Base-by-base conservation (phyloP, 2,113 vertebrate species). In the Hypocryptadius cinnamomeus region DNA sequence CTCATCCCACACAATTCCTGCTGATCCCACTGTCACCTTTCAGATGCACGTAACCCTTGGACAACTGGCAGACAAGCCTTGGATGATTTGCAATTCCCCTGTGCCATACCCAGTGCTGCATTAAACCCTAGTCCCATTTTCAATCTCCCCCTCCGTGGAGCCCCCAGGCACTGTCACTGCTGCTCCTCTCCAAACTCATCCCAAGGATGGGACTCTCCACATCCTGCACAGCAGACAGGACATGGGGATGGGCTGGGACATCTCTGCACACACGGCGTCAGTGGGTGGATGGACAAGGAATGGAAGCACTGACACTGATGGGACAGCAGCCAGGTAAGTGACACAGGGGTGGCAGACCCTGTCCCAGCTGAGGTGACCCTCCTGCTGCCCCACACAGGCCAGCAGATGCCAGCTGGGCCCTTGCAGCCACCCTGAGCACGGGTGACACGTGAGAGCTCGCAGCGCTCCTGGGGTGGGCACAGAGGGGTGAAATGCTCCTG, bases 191-290 rank as follows among this genome's bases (percentile, higher is more conserved):
- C 83, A 69, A 50, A 13, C 0, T 14, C 35, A 54, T 42, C 44
- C 68, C 65, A 28, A 9, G 1, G 11, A 10, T 1, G 30, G 66
- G 72, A 35, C 8, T 76, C 27, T 42, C 27, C 4, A 1, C 3
- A 10, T 1, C 8, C 33, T 1, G 6, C 0, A 0, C 0, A 5
- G 60, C 65, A 53, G 25, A 10, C 0, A 2, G 44, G 42, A 25
- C 3, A 0, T 0, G 11, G 31, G 73, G 51, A 33, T 27, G 81
- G 39, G 72, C 71, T 42, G 56, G 1, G 21, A 68, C 0, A 0
- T 5, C 71, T 48, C 89, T 33, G 74, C 23, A 44, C 23, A 27
- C 76, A 18, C 3, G 2, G 71, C 3, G 5, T n/a, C 40, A 13
- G 50, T 2, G 88, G 65, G 65, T 15, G 91, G 87, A 64, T 31